phyloP scores from a whole-genome alignment of 1,140 invertebrate genomes.

The Lepidurus packardi region DNA sequence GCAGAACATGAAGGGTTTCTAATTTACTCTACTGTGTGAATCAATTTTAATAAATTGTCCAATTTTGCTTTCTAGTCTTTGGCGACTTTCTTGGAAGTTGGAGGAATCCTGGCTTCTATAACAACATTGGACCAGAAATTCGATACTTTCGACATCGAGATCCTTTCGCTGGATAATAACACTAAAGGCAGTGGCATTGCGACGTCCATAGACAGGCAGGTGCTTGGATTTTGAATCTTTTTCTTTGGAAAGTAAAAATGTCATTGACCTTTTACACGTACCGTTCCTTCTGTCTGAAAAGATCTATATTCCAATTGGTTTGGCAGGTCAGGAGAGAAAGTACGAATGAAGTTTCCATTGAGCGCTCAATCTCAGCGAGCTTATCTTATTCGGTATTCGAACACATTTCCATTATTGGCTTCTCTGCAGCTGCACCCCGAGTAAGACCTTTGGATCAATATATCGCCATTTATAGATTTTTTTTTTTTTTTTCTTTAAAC shows the following conservation, averaged over 20 bases:
- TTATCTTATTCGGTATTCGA: slow-evolving; percentile 13
- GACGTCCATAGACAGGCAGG: slow-evolving; percentile 5
- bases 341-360: neutral
- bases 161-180: neutral
- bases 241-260: neutral
- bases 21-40: neutral
- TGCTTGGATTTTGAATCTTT: slow-evolving; percentile 14
- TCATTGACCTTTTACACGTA: neutral
- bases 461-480: neutral
- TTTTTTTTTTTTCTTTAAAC: neutral
- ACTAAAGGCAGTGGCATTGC: neutral
- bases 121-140: neutral
- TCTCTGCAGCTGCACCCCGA: slow-evolving; percentile 4
- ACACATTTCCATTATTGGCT: slow-evolving; percentile 11
- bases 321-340: neutral
- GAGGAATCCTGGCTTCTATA: neutral
- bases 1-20: too few relatives aligned
- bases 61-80: neutral
- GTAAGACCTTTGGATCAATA: neutral
- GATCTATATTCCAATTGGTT: neutral
- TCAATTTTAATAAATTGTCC: neutral
- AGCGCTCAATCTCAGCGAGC: neutral
- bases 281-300: neutral
- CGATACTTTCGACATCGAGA: neutral
- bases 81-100: neutral